Conservation (phyloP, 2,797 vertebrate genomes). For the Lepus townsendii region DNA sequence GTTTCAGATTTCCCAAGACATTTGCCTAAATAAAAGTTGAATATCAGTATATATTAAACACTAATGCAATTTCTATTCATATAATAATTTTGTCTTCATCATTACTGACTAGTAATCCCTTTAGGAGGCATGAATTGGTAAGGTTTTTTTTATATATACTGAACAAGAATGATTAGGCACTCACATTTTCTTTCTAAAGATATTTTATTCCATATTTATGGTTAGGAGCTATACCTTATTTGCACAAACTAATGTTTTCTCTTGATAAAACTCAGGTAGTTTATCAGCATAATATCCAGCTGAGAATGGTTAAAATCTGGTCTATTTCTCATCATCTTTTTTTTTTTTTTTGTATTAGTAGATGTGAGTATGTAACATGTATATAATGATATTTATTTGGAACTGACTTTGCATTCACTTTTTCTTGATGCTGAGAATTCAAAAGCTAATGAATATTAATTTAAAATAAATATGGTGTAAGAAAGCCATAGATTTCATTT, state of each 20-base stretch:
- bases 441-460: constrained; percentile 75
- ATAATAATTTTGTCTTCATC: constrained; percentile 1
- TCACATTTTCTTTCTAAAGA: constrained; percentile 29
- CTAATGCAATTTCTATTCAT: not conserved
- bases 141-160: not conserved
- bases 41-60: not conserved
- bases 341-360: not conserved
- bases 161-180: not conserved
- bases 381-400: constrained; percentile 59
- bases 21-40: constrained; percentile 14
- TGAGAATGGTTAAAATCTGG: constrained; percentile 38
- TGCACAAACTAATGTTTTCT: constrained; percentile 56
- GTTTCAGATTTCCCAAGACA: not conserved
- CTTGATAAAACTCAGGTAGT: constrained; percentile 44
- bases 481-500: constrained; percentile 44
- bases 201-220: not conserved
- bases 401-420: constrained; percentile 53
- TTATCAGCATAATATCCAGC: constrained; percentile 22
- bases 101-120: not conserved
- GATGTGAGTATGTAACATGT: constrained; percentile 60
- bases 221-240: constrained; percentile 46
- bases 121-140: not conserved
- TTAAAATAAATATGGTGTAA: constrained; percentile 63
- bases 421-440: constrained; percentile 37
- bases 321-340: not conserved